phyloP scores from a whole-genome alignment of 2,797 vertebrate genomes.

The Nothura maculosa region DNA sequence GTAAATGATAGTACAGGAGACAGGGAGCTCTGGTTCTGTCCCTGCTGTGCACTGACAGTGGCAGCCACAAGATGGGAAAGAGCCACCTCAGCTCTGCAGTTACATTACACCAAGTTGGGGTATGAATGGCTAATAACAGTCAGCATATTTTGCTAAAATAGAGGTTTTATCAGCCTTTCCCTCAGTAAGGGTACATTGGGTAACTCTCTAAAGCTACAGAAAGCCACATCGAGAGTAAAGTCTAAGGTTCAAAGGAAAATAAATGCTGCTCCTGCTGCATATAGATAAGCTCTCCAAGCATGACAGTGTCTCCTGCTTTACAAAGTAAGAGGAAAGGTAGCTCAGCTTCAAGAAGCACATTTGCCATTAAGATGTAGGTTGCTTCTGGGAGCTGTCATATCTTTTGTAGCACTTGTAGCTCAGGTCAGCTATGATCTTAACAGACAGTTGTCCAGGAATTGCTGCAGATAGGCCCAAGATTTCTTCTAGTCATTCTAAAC shows the following conservation, averaged over 20 bases:
- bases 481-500: background rate
- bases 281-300: background rate
- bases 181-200: background rate
- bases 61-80: background rate
- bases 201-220: background rate
- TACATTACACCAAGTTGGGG: background rate
- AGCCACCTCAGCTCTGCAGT: background rate
- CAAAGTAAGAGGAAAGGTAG: background rate
- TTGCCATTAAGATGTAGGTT: background rate
- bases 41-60: background rate
- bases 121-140: background rate
- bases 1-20: background rate
- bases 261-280: conserved; percentile 1
- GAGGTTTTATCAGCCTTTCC: conserved; percentile 7
- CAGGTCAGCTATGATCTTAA: background rate
- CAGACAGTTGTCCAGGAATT: background rate
- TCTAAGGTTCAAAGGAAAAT: background rate
- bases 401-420: background rate
- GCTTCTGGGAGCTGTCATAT: background rate
- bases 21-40: background rate
- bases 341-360: background rate
- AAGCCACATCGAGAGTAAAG: background rate
- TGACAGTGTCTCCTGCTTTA: background rate
- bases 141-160: background rate
- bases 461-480: background rate